Evolutionary conservation across 2,888 invertebrate species (phyloP).

Genomic region (Micropterix aruncella): DNA sequence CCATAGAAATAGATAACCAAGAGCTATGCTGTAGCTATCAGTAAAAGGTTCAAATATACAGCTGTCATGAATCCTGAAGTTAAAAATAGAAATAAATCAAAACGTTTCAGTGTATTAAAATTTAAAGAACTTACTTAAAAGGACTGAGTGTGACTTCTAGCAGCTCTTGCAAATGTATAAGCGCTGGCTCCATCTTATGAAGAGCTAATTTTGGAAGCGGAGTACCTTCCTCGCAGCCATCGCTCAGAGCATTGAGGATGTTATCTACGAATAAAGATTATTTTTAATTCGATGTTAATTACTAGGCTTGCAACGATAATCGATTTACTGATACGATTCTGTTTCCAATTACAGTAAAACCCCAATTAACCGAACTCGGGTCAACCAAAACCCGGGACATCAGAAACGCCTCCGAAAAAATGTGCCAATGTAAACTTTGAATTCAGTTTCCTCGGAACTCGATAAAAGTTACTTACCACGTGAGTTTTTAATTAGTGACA

Average conservation of each 20-base stretch:
- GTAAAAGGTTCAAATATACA: slow-evolving; percentile 41
- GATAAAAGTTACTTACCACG: no score
- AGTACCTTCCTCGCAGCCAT: slow-evolving; percentile 4
- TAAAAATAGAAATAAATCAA: slow-evolving; percentile 5
- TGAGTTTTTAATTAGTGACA: no score
- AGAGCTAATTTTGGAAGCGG: slow-evolving; percentile 13
- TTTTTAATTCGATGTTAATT: no score
- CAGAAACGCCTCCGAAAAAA: no score
- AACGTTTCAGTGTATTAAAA: neutral
- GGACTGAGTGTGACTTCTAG: slow-evolving; percentile 36
- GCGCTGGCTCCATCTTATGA: slow-evolving; percentile 13
- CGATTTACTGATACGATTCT: no score
- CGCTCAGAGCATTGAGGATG: neutral
- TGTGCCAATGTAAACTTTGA: no score
- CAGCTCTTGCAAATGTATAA: slow-evolving; percentile 25
- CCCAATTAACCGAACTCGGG: no score
- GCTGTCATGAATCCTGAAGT: slow-evolving; percentile 38
- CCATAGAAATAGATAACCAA: slow-evolving; percentile 63
- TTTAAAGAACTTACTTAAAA: slow-evolving; percentile 26
- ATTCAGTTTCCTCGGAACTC: no score
- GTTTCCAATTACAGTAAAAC: no score
- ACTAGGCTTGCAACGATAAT: no score
- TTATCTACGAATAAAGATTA: neutral
- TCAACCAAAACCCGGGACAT: no score
- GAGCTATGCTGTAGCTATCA: slow-evolving; percentile 41